Base-by-base conservation (phyloP, 1,140 invertebrate genomes). In the Sarcophaga peregrina region DNA sequence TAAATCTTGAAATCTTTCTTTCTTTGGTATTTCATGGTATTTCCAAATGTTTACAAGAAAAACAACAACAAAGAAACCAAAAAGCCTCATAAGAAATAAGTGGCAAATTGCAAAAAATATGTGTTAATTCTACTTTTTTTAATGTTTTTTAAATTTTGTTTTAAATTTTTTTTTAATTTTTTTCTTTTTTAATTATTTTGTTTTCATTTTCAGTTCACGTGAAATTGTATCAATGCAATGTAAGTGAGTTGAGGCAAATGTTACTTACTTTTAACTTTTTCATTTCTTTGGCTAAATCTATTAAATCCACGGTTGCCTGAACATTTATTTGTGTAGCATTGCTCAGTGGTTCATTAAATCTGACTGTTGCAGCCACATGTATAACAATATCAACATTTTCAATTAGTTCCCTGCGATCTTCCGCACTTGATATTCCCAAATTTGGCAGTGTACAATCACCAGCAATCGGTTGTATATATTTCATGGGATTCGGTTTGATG, bases 321-420 rank as follows among this genome's bases (percentile, higher is more conserved):
- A 93, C 91, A 83, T 95, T 95, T 25, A 94, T 90, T 3, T 91
- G 91, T 2, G 93, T 87, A 0, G 94, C 93, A 8, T 91, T 86
- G 86, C 93, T 93, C 20, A 97, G 90, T 0, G 94, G 93, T 88
- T 97, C 96, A 84, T 96, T 94, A 90, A 97, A 97, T 91, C 87
- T 84, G 15, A 98, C 93, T 2, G 96, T 97, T 0, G 97, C 97
- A 0, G 97, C 97, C 3, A 92, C 94, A 85, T 98, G 96, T 86
- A 98, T 94, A 1, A 98, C 93, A n/a, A 97, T 89, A 52, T 93
- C 86, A 9, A 96, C 92, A 81, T 93, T 76, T 0, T 85, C 81
- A 9, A 54, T 17, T 50, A 89, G 72, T 45, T 87, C 15, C 74
- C 83, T 47, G 0, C 85, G 85, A 25, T 96, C 93, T 50, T 92